Base-by-base conservation (phyloP, 2,113 vertebrate genomes). In the Asarcornis scutulata region DNA sequence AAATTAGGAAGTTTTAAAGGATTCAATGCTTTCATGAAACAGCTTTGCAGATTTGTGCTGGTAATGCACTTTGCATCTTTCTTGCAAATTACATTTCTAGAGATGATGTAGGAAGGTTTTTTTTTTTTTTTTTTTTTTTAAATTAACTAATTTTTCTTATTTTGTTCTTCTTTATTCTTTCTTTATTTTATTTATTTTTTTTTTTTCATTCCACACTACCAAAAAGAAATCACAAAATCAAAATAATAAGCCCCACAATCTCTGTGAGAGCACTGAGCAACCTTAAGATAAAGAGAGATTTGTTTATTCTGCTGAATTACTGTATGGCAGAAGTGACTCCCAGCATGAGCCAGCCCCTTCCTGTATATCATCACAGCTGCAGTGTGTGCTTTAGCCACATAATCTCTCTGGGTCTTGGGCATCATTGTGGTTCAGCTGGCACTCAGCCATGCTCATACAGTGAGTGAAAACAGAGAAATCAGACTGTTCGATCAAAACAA, bases 301-400 rank as follows among this genome's bases (percentile, higher is more conserved):
- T 78, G 32, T 85, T 95, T 68, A 53, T 76, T 87, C 42, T 78
- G 12, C 74, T 89, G 68, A 81, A 74, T 89, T 78, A 53, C 15
- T 93, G 67, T 64, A 74, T 58, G 74, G 50, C 83, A 93, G 85
- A 85, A 95, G 66, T 69, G 50, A 91, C 58, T 77, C 80, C 86
- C 76, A 83, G 83, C 86, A 44, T 63, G 77, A 90, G 64, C 32
- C 76, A 90, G 44, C 50, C 69, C 58, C 63, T 91, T 93, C 63
- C 71, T 75, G 32, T 86, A 55, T 73, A 72, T 48, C 79, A 90
- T 52, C 77, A 36, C 58, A 77, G 87, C 79, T 95, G 83, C 69
- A 79, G 48, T 40, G 32, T 0, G 1, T 79, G 62, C 73, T 76
- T 64, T 82, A 83, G 34, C 68, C 58, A 63, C 75, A 55, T 5